These are phyloP conservation scores for Steatocranus sp. DNA, from an alignment of 2,797 vertebrate genomes.

Conservation along the genomic window DNA sequence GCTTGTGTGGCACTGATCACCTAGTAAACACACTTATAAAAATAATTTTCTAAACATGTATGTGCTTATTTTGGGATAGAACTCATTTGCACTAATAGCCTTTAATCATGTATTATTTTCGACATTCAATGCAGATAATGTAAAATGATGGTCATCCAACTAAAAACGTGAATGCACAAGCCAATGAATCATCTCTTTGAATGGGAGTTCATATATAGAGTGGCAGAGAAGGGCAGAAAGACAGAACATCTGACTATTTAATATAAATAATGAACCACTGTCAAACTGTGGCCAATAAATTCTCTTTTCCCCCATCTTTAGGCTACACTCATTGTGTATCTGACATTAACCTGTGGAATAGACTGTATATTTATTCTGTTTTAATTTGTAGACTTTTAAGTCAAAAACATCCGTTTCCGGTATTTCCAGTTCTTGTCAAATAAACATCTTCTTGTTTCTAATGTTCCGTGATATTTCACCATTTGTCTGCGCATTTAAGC, in stretches of 20 bases:
- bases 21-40: conserved; percentile 17
- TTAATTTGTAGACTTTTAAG: conserved; percentile 12
- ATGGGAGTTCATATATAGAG: neutral
- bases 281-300: conserved; percentile 19
- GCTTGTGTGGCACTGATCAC: conserved; percentile 24
- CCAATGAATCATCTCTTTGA: neutral
- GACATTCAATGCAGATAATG: neutral
- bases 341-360: conserved; percentile 42
- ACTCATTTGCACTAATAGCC: neutral
- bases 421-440: neutral
- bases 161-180: neutral
- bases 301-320: neutral
- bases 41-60: neutral
- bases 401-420: conserved; percentile 17
- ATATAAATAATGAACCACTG: conserved; percentile 52
- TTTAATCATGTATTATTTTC: conserved; percentile 5
- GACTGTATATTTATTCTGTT: conserved; percentile 16
- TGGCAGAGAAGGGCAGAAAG: neutral
- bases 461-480: neutral
- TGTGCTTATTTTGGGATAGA: conserved; percentile 23
- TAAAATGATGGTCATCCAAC: conserved; percentile 4
- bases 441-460: neutral
- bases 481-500: conserved; percentile 7
- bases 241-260: conserved; percentile 62
- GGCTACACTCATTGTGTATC: conserved; percentile 30